These are phyloP conservation scores for Perognathus longimembris DNA, from an alignment of 2,113 vertebrate species.

Conservation along the genomic window DNA sequence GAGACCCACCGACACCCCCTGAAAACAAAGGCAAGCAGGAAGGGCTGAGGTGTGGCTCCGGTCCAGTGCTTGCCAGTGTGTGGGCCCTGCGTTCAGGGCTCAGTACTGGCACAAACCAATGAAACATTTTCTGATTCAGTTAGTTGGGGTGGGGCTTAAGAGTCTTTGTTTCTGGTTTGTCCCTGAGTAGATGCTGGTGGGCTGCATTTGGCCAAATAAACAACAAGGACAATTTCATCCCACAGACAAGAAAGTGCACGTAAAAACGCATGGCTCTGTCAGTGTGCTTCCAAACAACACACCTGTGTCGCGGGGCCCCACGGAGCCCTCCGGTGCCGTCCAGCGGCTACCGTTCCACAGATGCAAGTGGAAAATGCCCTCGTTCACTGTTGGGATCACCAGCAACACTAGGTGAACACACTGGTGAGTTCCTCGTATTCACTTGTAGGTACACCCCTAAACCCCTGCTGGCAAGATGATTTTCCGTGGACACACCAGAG, in stretches of 20 bases:
- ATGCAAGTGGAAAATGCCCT: neutral
- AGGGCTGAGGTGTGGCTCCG: too few relatives aligned
- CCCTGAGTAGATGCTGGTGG: neutral
- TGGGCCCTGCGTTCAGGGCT: too few relatives aligned
- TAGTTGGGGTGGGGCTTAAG: neutral
- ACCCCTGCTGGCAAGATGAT: neutral
- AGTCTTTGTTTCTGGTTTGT: neutral
- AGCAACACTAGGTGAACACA: neutral
- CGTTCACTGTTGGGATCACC: neutral
- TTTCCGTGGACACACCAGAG: neutral
- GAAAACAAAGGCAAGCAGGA: too few relatives aligned
- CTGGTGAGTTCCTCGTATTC: neutral
- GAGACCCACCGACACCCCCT: too few relatives aligned
- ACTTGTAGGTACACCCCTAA: accelerated
- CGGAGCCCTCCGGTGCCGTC: neutral
- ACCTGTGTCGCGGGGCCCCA: neutral
- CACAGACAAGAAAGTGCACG: neutral
- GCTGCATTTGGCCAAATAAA: neutral
- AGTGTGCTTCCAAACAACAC: neutral
- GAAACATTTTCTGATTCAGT: neutral
- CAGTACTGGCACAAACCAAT: too few relatives aligned
- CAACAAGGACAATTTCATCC: neutral
- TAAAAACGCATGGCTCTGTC: neutral
- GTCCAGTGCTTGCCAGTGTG: too few relatives aligned
- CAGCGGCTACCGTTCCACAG: neutral